Conservation (phyloP, 2,797 vertebrate species). For the Gallinago stenura region DNA sequence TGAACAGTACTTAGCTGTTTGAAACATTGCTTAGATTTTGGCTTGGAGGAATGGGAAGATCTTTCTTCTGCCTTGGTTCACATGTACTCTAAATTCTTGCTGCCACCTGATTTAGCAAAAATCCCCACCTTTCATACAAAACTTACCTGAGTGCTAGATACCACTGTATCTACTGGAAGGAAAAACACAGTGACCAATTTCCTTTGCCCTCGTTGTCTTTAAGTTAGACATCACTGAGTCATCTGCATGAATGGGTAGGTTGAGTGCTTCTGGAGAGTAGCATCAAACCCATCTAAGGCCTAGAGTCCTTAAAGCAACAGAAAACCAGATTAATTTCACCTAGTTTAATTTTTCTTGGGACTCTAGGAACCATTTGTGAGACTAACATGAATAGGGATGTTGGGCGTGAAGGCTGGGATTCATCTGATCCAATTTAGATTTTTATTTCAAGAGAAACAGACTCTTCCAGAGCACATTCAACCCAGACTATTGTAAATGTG, state of each 20-base stretch:
- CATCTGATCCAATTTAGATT: not conserved
- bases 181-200: not conserved
- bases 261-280: not conserved
- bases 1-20: not conserved
- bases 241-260: no score
- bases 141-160: not conserved
- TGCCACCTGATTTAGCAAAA: not conserved
- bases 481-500: rapidly evolving
- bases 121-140: not conserved
- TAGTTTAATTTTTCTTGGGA: not conserved
- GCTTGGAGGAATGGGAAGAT: not conserved
- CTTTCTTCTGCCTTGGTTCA: not conserved
- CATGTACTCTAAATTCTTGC: not conserved
- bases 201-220: not conserved
- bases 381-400: not conserved
- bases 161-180: not conserved
- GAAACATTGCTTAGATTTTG: not conserved
- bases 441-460: not conserved
- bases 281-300: not conserved
- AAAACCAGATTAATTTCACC: not conserved
- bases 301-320: not conserved
- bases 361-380: not conserved
- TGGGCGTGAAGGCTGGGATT: not conserved
- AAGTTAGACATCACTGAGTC: not conserved
- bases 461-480: not conserved